Base-by-base conservation (phyloP, 2,888 invertebrate genomes). In the Cryptocephalus moraei region DNA sequence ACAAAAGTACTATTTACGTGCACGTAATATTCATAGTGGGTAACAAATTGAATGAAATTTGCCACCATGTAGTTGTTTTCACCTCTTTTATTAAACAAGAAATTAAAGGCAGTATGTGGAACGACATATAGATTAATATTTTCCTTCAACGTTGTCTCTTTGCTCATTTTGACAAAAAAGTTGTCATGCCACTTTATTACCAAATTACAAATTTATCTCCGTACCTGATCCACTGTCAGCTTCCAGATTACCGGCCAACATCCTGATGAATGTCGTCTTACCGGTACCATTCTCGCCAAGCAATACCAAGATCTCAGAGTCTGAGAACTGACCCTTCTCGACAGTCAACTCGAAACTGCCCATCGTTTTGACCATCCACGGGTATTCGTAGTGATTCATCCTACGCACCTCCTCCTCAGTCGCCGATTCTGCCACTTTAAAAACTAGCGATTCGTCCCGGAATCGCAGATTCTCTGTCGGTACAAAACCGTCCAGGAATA, bases 391-490 rank as follows among this genome's bases (percentile, higher is more conserved):
- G 64, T 93, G 91, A 68, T 92, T 91, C 89, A 93, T 89, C 50
- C 96, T 80, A 72, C 95, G 95, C 38, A 96, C 86, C 75, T 97
- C 97, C 73, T 96, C 95, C 71, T 97, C 97, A 10, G 85, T 90
- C 4, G 96, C 94, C 46, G 94, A 94, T 69, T 99, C 99, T 0
- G 97, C 91, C 1, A 99, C 97, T 75, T 97, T 99, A 72, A 99
- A 99, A 10, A 95, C 89, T 43, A 99, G 75, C 1, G 96, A 94
- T 68, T 92, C 90, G 58, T 99, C 96, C 50, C 99, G 82, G 78
- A 99, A 99, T 66, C 99, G 82, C 74, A 99, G 82, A 73, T 99
- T 99, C 74, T 99, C 99, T 11, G 99, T 97, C 13, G 97, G 97
- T 14, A 99, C 95, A 74, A 96, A 99, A 43, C 99, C 99, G 71